Base-by-base conservation (phyloP, 1,140 invertebrate genomes). In the Colletes gigas region DNA sequence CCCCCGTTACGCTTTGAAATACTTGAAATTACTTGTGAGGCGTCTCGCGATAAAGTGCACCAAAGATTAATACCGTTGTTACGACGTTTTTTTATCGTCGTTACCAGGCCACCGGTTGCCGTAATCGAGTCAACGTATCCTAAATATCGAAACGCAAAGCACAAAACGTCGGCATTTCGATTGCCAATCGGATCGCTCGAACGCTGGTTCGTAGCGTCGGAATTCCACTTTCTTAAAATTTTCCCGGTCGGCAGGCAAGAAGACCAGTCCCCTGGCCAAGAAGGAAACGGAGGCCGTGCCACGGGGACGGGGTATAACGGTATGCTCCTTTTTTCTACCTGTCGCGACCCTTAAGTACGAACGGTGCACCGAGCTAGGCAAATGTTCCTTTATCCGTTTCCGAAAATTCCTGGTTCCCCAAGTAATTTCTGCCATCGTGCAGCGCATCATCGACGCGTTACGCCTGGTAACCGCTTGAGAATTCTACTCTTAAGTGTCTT, bases 261-360 rank as follows among this genome's bases (percentile, higher is more conserved):
- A 8, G 54, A 14, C n/a, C 19, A 3, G n/a, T 10, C 47, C 44
- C 44, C 44, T 47, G 15, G 17, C 5, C 1, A 21, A 15, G 14
- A 30, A 55, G 17, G 30, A 39, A 60, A 65, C 15, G 12, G 15
- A 55, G 72, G 52, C 12, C 44, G 7, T 55, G 59, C 3, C 17
- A 14, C 4, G n/a, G 55, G 65, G 39, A 67, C 55, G 0, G 9
- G 54, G 30, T n/a, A 65, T 76, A 81, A 60, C 59, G 78, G 72
- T 81, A 59, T 21, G 30, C 17, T 44, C 10, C 17, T 68, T 55
- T 72, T 68, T 77, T 67, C 55, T 86, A 84, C 52, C 44, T 82
- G 83, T 55, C n/a, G 0, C 59, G 8, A 71, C 44, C 62, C 71
- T 78, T 84, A 74, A 83, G 47, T 60, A 41, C 44, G 19, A 65